phyloP scores from a whole-genome alignment of 1,140 invertebrate genomes.

The Drosophila biarmipes region DNA sequence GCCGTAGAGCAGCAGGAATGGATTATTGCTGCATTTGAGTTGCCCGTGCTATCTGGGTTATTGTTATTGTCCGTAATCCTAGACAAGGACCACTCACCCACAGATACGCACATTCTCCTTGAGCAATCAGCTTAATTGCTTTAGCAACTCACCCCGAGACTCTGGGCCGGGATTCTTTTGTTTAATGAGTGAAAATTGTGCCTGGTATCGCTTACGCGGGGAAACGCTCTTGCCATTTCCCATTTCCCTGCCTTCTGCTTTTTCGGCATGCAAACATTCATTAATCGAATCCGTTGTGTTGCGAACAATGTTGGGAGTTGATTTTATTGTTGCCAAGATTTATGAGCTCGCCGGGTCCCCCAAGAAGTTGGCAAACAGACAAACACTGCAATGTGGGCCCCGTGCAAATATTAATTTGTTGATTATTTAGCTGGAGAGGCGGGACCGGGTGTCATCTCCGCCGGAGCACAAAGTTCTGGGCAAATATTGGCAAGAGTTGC shows the following conservation, averaged over 20 bases:
- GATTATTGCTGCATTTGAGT: slow-evolving; percentile 32
- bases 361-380: slow-evolving; percentile 36
- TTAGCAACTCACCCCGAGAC: slow-evolving; percentile 31
- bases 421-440: slow-evolving; percentile 50
- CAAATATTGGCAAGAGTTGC: slow-evolving; percentile 59
- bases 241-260: neutral
- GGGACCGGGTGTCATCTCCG: neutral
- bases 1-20: slow-evolving; percentile 7
- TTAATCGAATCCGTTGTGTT: slow-evolving; percentile 78
- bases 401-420: slow-evolving; percentile 77
- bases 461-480: slow-evolving; percentile 36
- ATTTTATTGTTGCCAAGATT: slow-evolving; percentile 71
- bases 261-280: slow-evolving; percentile 70
- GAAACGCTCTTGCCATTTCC: neutral
- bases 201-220: slow-evolving; percentile 55
- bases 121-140: slow-evolving; percentile 78
- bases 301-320: slow-evolving; percentile 46
- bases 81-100: slow-evolving; percentile 37
- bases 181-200: slow-evolving; percentile 70
- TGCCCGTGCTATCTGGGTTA: slow-evolving; percentile 38
- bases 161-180: slow-evolving; percentile 41
- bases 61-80: slow-evolving; percentile 61
- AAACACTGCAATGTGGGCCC: slow-evolving; percentile 16
- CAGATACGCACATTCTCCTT: slow-evolving; percentile 36
- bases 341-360: slow-evolving; percentile 54